Percentiles rank a stretch among this genome's conserved stretches.
Conservation (phyloP, 1,140 invertebrate genomes). For the Hylaeus anthracinus region DNA sequence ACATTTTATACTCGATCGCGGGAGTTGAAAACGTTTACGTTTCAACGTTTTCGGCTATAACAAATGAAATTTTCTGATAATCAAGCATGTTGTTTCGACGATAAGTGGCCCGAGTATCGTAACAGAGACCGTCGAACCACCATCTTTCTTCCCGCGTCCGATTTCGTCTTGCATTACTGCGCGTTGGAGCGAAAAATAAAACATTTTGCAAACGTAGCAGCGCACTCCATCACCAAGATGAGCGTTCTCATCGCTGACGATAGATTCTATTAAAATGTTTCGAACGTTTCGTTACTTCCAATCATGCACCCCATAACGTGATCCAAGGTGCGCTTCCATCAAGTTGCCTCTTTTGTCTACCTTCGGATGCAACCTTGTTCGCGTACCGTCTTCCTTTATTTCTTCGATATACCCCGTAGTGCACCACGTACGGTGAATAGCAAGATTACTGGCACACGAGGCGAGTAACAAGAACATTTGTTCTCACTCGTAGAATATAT, state of each 20-base stretch:
- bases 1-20: no score
- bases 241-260: background rate
- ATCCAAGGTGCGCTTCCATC: background rate
- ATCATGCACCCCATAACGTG: background rate
- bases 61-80: no score
- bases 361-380: background rate
- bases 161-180: background rate
- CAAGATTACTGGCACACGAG: no score
- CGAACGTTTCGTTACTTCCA: constrained; percentile 9
- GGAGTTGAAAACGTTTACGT: no score
- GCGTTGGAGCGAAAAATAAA: constrained; percentile 21
- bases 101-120: background rate
- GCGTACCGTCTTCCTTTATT: no score
- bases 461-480: no score
- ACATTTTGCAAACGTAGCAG: constrained; percentile 13
- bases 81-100: no score
- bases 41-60: no score
- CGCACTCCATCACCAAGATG: constrained; percentile 25
- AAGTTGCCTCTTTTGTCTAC: background rate
- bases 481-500: no score
- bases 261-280: constrained; percentile 33
- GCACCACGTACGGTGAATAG: no score
- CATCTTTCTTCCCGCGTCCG: background rate
- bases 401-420: no score
- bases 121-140: constrained; percentile 10